Base-by-base conservation (phyloP, 2,888 invertebrate genomes). In the Hypselothyrea guttata region DNA sequence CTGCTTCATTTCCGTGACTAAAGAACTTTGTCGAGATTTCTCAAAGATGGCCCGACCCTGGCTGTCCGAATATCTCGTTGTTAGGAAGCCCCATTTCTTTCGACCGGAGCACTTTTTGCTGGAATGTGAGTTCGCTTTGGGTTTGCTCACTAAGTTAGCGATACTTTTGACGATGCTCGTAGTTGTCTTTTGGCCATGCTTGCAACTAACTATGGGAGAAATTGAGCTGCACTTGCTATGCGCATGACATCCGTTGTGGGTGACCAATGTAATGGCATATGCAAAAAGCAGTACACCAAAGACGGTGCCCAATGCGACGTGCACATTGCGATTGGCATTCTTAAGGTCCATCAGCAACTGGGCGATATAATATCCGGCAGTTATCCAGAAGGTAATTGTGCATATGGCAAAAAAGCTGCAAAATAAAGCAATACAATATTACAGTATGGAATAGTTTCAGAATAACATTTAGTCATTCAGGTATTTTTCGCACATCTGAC, bases 1-100 rank as follows among this genome's bases (percentile, higher is more conserved):
- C 4, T 79, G 75, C 38, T 86, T 88, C 86, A 86, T 87, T 34
- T 89, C 87, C 0, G 62, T 73, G 16, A 88, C 81, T 5, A 86
- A 70, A 5, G 78, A 56, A 38, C 75, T 82, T 9, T 79, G 64
- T 16, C 77, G 77, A 0, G 78, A 75, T 16, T 59, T 72, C 5
- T 68, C 47, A 15, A 82, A 88, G 15, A 88, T 81, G 37, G 74
- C 69, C n/a, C 75, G 75, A 0, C 73, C 76, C 48, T 86, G 75
- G 8, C 56, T 42, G 28, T 83, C 83, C 2, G 55, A 47, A 22
- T 83, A 81, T 7, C 7, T 38, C 0, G 7, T 16, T 13, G 13
- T 7, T 1, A 13, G 0, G 37, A 22, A 5, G 22, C 22, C 22
- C 22, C 22, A 22, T 22, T 22, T 22, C 5, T 22, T 22, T 22